Conservation (phyloP, 2,113 vertebrate genomes). For the Chrysochloris asiatica region DNA sequence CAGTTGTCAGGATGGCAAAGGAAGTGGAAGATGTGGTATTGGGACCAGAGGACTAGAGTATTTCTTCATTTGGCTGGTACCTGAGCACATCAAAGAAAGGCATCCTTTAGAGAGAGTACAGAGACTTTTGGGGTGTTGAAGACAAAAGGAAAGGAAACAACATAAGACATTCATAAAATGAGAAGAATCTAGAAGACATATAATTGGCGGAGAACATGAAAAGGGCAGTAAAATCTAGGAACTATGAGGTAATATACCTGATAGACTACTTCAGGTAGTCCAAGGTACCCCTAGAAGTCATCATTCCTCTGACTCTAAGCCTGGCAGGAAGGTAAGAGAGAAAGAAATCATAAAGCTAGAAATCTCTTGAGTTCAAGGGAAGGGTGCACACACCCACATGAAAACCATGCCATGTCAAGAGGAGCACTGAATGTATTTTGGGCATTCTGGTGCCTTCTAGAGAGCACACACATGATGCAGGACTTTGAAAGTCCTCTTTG, state of each 20-base stretch:
- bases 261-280: neutral
- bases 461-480: neutral
- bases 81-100: neutral
- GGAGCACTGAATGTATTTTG: neutral
- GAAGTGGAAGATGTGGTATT: neutral
- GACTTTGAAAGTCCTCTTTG: neutral
- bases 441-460: neutral
- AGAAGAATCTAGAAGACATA: slow-evolving; percentile 14
- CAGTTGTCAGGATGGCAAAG: slow-evolving; percentile 32
- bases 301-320: neutral
- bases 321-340: slow-evolving; percentile 45
- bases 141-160: slow-evolving; percentile 10
- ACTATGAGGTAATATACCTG: neutral
- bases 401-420: neutral
- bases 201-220: neutral
- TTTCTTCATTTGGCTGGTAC: slow-evolving; percentile 9
- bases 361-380: slow-evolving; percentile 7
- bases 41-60: neutral
- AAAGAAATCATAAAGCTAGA: neutral
- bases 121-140: slow-evolving; percentile 14
- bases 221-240: neutral
- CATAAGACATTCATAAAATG: slow-evolving; percentile 34
- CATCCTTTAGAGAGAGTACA: neutral
- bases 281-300: neutral
- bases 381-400: neutral